phyloP scores from a whole-genome alignment of 2,888 invertebrate genomes.

The Drosophila longiperda region DNA sequence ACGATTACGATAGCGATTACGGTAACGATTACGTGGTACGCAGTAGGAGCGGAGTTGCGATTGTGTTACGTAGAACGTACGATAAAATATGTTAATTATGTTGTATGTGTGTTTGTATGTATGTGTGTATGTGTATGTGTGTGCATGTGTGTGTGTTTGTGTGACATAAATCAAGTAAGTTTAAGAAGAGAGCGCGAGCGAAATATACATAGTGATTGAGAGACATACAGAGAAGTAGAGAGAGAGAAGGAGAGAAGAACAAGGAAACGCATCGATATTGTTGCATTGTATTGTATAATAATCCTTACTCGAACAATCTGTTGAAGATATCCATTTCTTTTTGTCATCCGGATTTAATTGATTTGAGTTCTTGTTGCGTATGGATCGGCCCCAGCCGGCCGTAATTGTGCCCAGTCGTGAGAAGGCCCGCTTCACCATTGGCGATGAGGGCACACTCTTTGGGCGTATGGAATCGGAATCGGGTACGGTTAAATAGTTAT shows the following conservation, averaged over 20 bases:
- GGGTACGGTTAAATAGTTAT: constrained; percentile 96
- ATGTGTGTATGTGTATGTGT: not conserved
- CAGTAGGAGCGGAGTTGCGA: constrained; percentile 39
- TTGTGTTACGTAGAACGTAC: constrained; percentile 30
- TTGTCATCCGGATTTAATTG: constrained; percentile 94
- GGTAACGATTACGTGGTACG: constrained; percentile 29
- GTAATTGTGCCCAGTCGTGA: constrained; percentile 95
- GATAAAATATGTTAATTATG: constrained; percentile 32
- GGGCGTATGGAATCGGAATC: constrained; percentile 94
- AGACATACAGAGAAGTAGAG: constrained; percentile 46
- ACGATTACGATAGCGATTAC: not conserved
- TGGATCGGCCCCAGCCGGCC: constrained; percentile 95
- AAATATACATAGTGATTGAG: constrained; percentile 29
- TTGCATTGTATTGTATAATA: constrained; percentile 75
- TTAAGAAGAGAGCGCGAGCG: constrained; percentile 28
- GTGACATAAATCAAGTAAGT: constrained; percentile 21
- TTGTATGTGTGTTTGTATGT: not conserved
- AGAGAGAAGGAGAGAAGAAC: constrained; percentile 53
- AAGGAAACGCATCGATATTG: constrained; percentile 84
- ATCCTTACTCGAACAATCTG: constrained; percentile 94
- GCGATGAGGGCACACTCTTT: constrained; percentile 96
- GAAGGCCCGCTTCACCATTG: constrained; percentile 96
- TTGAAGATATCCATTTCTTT: constrained; percentile 96
- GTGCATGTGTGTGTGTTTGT: constrained; percentile 5
- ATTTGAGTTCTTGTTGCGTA: constrained; percentile 93